Conservation (phyloP, 1,140 invertebrate species). For the Drosophila nebulosa region DNA sequence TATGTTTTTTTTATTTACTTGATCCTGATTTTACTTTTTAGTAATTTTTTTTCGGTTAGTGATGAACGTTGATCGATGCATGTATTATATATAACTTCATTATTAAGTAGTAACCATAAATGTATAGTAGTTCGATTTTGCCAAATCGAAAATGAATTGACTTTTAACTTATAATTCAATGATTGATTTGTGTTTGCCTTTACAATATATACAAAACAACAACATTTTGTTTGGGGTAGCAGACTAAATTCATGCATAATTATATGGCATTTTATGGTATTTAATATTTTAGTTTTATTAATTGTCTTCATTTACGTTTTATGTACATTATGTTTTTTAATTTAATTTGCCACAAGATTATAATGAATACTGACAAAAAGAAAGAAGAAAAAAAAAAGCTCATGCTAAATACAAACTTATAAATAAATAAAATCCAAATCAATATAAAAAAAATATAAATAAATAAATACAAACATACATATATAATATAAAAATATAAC, state of each 20-base stretch:
- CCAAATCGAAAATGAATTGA: constrained; percentile 1
- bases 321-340: constrained; percentile 55
- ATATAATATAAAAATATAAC: constrained; percentile 34
- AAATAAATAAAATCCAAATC: constrained; percentile 55
- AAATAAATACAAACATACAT: constrained; percentile 51
- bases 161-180: constrained; percentile 5
- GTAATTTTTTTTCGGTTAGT: not conserved
- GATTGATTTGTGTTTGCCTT: constrained; percentile 14
- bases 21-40: not conserved
- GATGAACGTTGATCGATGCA: not conserved
- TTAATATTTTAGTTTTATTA: constrained; percentile 32
- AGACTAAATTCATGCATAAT: constrained; percentile 79
- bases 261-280: constrained; percentile 56
- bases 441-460: constrained; percentile 65
- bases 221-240: constrained; percentile 66
- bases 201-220: constrained; percentile 43
- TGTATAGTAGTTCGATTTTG: constrained; percentile 5
- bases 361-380: constrained; percentile 58
- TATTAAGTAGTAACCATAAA: not conserved
- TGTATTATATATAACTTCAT: not conserved
- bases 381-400: constrained; percentile 1
- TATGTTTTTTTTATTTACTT: not conserved
- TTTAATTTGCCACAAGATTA: constrained; percentile 68
- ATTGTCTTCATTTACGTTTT: constrained; percentile 42
- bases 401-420: constrained; percentile 41